Percentiles rank a stretch among this genome's conserved stretches.
Evolutionary conservation across 2,113 vertebrate species (phyloP).

Genomic region (Amblyornis subalaris): DNA sequence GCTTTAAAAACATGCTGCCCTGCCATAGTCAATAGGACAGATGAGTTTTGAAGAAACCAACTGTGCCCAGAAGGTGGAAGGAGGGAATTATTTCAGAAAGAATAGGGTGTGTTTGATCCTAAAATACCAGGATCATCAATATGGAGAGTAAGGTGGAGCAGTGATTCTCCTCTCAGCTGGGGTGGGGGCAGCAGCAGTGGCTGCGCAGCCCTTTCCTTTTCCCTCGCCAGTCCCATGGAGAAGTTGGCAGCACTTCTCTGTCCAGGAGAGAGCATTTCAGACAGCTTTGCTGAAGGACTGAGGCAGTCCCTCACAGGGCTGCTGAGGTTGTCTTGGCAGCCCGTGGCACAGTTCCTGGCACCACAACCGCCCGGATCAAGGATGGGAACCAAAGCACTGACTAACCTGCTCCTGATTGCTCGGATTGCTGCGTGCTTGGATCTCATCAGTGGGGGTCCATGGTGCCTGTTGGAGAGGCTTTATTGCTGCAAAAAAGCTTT

Average conservation of each 20-base stretch:
- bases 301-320: background rate
- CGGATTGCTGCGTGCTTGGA: background rate
- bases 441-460: fast-evolving
- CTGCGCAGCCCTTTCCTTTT: background rate
- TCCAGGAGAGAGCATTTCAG: background rate
- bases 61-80: background rate
- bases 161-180: background rate
- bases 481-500: background rate
- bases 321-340: background rate
- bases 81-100: background rate
- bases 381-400: fast-evolving
- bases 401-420: background rate
- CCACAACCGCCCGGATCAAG: fast-evolving
- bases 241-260: background rate
- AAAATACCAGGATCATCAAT: background rate
- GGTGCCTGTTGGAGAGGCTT: background rate
- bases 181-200: background rate
- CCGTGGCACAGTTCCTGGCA: fast-evolving
- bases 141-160: background rate
- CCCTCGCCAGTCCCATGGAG: fast-evolving
- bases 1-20: background rate
- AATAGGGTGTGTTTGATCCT: background rate
- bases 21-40: background rate
- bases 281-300: background rate
- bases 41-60: background rate